A percentile compares a stretch with the other conserved stretches of the same genome.
These are phyloP conservation scores for Apamea epomidion DNA, from an alignment of 2,888 invertebrate genomes.

Conservation along the genomic window DNA sequence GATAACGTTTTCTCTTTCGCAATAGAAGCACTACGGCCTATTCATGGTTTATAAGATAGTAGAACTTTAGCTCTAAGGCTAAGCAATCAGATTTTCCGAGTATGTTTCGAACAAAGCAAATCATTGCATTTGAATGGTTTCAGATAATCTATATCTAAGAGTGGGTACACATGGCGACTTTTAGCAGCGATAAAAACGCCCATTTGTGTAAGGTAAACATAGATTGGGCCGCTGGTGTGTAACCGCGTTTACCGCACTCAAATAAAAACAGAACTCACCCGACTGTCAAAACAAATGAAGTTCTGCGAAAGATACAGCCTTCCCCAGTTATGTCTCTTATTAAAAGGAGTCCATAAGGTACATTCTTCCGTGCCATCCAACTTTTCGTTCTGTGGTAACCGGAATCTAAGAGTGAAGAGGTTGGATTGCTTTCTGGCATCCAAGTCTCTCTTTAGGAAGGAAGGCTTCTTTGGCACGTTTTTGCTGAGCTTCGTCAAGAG, in stretches of 20 bases:
- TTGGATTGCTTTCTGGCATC: conserved; percentile 98
- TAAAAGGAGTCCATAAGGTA: conserved; percentile 98
- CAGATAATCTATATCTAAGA: background rate
- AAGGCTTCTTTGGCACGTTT: conserved; percentile 96
- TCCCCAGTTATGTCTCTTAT: conserved; percentile 97
- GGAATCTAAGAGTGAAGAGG: conserved; percentile 95
- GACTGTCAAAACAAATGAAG: conserved; percentile 98
- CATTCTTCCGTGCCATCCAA: conserved; percentile 98
- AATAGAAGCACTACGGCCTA: background rate
- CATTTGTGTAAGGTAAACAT: background rate
- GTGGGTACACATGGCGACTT: background rate
- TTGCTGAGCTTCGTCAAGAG: conserved; percentile 95
- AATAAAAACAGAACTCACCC: conserved; percentile 91
- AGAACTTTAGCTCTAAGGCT: background rate
- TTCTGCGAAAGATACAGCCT: conserved; percentile 97
- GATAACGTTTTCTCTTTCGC: conserved; percentile 5
- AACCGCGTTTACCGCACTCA: background rate
- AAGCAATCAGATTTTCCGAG: background rate
- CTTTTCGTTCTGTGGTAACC: conserved; percentile 97
- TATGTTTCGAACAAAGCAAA: background rate
- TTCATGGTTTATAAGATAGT: background rate
- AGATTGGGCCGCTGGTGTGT: background rate
- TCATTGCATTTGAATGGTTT: background rate
- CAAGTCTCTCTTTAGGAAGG: conserved; percentile 97
- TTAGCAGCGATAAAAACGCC: background rate